phyloP scores from a whole-genome alignment of 2,888 invertebrate genomes.

The Pilophorus perplexus region DNA sequence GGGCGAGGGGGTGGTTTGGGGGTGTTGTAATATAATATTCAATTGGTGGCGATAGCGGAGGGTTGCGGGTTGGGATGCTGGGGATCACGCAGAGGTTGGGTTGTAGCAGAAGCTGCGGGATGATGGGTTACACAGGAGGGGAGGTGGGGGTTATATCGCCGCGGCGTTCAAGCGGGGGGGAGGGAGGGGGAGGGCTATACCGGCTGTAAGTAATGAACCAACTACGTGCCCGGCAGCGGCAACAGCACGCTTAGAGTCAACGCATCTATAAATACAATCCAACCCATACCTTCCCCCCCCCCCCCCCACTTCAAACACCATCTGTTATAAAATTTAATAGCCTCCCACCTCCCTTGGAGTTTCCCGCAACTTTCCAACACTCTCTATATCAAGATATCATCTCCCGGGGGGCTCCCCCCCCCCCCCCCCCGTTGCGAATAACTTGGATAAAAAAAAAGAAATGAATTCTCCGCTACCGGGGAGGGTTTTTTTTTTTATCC shows the following conservation, averaged over 20 bases:
- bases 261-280: conserved; percentile 40
- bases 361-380: neutral
- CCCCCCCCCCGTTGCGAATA: neutral
- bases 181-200: conserved; percentile 19
- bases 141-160: neutral
- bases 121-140: neutral
- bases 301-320: conserved; percentile 12
- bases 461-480: conserved; percentile 18
- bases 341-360: neutral
- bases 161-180: neutral
- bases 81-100: neutral
- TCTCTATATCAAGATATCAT: conserved; percentile 33
- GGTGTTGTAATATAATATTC: conserved; percentile 3
- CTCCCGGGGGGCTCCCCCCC: neutral
- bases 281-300: conserved; percentile 13
- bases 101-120: neutral
- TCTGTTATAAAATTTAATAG: conserved; percentile 39
- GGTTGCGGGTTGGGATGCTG: neutral
- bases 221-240: conserved; percentile 39
- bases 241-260: conserved; percentile 40
- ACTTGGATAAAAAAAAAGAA: conserved; percentile 17
- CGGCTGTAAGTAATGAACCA: conserved; percentile 41
- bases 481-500: neutral
- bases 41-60: neutral
- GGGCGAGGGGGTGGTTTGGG: neutral